phyloP scores from a whole-genome alignment of 2,888 invertebrate genomes.

The Drosophila pullipes region DNA sequence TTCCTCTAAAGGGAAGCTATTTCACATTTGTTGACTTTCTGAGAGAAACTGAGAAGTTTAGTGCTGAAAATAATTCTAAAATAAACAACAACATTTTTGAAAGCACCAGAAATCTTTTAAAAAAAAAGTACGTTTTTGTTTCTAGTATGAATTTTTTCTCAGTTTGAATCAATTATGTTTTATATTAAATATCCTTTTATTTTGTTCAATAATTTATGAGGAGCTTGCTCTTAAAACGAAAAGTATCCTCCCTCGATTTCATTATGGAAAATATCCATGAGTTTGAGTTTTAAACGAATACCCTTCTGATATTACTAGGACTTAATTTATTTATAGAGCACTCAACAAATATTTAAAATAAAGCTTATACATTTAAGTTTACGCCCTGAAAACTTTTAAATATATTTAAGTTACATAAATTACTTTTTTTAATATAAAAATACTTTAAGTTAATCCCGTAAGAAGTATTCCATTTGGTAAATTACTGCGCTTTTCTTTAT shows the following conservation, averaged over 20 bases:
- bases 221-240: too few relatives aligned
- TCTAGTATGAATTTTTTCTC: neutral
- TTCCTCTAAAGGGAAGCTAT: neutral
- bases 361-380: neutral
- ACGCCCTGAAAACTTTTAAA: neutral
- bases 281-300: neutral
- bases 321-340: neutral
- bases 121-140: fast-evolving
- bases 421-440: neutral
- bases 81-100: neutral
- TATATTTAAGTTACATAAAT: neutral
- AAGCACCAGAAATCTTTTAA: neutral
- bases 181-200: neutral
- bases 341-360: neutral
- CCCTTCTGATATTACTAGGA: neutral
- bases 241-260: neutral
- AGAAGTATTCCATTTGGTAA: neutral
- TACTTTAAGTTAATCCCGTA: neutral
- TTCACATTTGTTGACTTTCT: neutral
- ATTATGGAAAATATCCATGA: neutral
- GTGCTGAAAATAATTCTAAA: neutral
- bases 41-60: neutral
- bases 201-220: neutral
- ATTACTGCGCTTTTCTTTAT: neutral
- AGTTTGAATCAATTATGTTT: neutral